Evolutionary conservation across 2,797 vertebrate genomes (phyloP).

Genomic region (Gallinago stenura): DNA sequence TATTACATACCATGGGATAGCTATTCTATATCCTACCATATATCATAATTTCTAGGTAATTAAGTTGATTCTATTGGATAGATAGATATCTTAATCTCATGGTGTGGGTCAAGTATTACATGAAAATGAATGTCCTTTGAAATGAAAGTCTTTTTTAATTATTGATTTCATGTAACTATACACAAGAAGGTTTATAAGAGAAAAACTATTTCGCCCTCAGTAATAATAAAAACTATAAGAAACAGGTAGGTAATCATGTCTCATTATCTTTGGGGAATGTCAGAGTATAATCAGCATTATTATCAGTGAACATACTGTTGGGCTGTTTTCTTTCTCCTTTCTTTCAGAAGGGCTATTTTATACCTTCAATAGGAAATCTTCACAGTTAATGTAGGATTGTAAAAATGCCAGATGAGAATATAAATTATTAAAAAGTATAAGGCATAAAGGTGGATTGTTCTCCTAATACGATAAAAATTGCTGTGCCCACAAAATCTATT

Average conservation of each 20-base stretch:
- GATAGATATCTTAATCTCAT: not conserved
- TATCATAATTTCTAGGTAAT: not conserved
- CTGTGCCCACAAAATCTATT: not conserved
- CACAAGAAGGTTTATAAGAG: not conserved
- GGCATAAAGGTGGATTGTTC: not conserved
- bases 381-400: not conserved
- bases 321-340: not conserved
- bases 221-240: not conserved
- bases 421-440: conserved; percentile 3
- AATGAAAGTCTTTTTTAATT: not conserved
- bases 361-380: not conserved
- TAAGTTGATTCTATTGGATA: not conserved
- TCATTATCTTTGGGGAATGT: not conserved
- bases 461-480: not conserved
- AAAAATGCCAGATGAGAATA: not conserved
- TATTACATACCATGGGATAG: not conserved
- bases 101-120: not conserved
- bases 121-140: not conserved
- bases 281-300: not conserved
- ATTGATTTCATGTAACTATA: not conserved
- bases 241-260: not conserved
- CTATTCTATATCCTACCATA: not conserved
- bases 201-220: not conserved
- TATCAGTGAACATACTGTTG: not conserved
- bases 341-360: conserved; percentile 4